Evolutionary conservation across 2,113 vertebrate genomes (phyloP), one percentile per base, ranked within the genome.

Genomic region (Anarrhichthys ocellatus): DNA sequence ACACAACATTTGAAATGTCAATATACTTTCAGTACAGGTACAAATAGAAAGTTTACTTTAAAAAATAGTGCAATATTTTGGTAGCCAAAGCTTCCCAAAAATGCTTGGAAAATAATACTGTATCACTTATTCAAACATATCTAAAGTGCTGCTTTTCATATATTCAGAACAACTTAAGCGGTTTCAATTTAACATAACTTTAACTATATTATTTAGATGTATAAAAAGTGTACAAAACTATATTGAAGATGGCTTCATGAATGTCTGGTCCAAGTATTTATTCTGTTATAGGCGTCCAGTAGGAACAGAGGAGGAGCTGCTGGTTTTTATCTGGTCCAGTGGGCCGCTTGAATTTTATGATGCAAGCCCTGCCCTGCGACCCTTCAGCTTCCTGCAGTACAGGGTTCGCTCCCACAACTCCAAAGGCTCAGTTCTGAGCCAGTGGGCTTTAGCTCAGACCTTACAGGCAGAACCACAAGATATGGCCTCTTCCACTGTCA

Each of bases 341-440:
- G 97, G 97, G 73, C 75, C 94, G 1, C 93, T 97, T 66, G 93
- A 96, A 70, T 97, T 98, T 85, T 94, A 91, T 0, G 97, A 99
- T 18, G 93, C 95, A 0, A 96, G 96, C 0, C 94, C 95, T 4
- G 78, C 87, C 42, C 93, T 98, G 48, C 89, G 67, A 54, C 96
- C 97, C 2, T 97, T 96, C 88, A 97, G 95, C 0, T 87, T 91
- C 79, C 98, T 96, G 0, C 96, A 99, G 79, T 99, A 98, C 75
- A 94, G 80, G 65, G 78, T 96, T 59, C 91, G 82, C 29, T 96
- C 96, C 69, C 90, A 87, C 5, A 99, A 98, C 89, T 92, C 96
- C 18, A 88, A 91, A 86, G 97, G 97, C 32, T 96, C 93, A 0
- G 93, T 94, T 76, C 90, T 95, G 59, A 98, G 97, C 85, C 77